Evolutionary conservation across 2,888 invertebrate genomes (phyloP), one percentile per base, ranked within the genome.

Genomic region (Callyntrura sp.): DNA sequence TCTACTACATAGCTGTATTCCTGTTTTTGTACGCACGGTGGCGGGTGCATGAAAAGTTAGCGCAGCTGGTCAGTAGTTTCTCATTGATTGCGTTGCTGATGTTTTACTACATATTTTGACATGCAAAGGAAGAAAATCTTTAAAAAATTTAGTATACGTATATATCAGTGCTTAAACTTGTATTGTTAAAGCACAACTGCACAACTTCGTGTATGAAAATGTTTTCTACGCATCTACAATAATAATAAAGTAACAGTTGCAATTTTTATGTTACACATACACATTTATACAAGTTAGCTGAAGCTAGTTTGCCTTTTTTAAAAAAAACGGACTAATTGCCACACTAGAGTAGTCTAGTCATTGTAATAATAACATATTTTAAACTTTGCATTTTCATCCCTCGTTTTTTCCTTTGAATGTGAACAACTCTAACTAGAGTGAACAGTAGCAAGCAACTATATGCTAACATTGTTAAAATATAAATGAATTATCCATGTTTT

Each of bases 131-230:
- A 17, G 43, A 43, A 81, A 43, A 23, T 20, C 20, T 20, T 25
- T 14, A 62, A 17, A 62, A 43, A 17, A 6, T 23, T 60, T 2
- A 35, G 6, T 35, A 35, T 35, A 35, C 35, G 6, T 35, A 6
- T 35, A 35, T 35, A 35, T 35, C 6, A 2, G 35, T 6, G 35
- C 35, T 35, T 35, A 2, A 35, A 35, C 35, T 35, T 35, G 35
- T 35, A 35, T 4, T 35, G 35, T 35, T 5, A 65, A 14, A 14
- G 5, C 12, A 20, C 48, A 65, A 20, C 28, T n/a, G n/a, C n/a
- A n/a, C n/a, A n/a, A n/a, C n/a, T n/a, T 28, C 48, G 35, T 70
- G 48, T 48, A 60, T 60, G 76, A 76, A 84, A 84, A 84, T 84
- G 70, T 70, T 84, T 43, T 55, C 68, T 83, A 45, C 68, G 5